These are phyloP conservation scores for Deilephila porcellus DNA, from an alignment of 2,888 invertebrate genomes.

Conservation along the genomic window DNA sequence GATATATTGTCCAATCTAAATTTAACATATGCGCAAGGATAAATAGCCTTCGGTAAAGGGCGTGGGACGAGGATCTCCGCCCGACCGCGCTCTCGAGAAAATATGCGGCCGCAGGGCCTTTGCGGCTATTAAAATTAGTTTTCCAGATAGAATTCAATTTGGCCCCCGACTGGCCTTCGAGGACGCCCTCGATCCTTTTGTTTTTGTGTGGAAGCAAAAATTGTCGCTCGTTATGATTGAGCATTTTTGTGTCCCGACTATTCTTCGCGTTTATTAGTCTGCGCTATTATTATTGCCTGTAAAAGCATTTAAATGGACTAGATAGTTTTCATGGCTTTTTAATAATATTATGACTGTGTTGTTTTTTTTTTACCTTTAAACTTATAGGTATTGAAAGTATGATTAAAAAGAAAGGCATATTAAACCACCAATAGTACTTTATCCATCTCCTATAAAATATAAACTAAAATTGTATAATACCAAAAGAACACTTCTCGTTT, in stretches of 20 bases:
- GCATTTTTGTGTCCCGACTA: constrained; percentile 34
- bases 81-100: constrained; percentile 32
- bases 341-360: no score
- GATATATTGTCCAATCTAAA: constrained; percentile 10
- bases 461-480: no score
- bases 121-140: constrained; percentile 47
- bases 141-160: constrained; percentile 63
- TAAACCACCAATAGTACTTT: no score
- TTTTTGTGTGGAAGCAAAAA: constrained; percentile 40
- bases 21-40: constrained; percentile 15
- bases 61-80: not conserved
- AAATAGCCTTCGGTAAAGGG: constrained; percentile 14
- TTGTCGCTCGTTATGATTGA: constrained; percentile 32
- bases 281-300: not conserved
- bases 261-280: not conserved
- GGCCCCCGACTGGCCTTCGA: constrained; percentile 45
- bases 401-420: no score
- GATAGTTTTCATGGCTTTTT: no score
- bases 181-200: constrained; percentile 43
- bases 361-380: no score
- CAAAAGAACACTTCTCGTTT: no score
- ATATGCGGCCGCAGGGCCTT: constrained; percentile 44
- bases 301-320: no score
- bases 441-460: no score
- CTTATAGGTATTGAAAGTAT: no score